A percentile compares a stretch with the other conserved stretches of the same genome.
phyloP scores from a whole-genome alignment of 2,797 vertebrate species.

The Kryptolebias ocellatus region DNA sequence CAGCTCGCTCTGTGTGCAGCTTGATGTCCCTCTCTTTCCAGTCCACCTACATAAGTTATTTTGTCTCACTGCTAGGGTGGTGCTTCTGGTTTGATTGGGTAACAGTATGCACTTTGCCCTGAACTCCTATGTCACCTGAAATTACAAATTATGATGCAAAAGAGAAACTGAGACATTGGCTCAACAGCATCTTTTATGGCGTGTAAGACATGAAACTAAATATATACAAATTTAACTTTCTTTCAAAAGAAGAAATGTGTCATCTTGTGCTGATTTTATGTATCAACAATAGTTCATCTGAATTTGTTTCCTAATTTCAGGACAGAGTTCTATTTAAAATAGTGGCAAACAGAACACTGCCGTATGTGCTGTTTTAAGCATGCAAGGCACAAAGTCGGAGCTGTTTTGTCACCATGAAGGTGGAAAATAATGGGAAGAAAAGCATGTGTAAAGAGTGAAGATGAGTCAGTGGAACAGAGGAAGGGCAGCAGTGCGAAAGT shows the following conservation, averaged over 20 bases:
- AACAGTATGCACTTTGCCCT: constrained; percentile 49
- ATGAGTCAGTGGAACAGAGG: constrained; percentile 37
- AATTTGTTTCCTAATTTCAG: constrained; percentile 12
- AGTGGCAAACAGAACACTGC: constrained; percentile 4
- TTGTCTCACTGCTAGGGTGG: constrained; percentile 45
- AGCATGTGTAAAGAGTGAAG: constrained; percentile 17
- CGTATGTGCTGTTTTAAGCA: constrained; percentile 17
- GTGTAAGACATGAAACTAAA: neutral
- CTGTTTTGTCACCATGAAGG: constrained; percentile 27
- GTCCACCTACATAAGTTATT: constrained; percentile 41
- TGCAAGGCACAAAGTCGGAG: constrained; percentile 5
- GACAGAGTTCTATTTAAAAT: constrained; percentile 15
- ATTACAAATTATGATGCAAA: constrained; percentile 43
- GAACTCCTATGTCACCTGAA: constrained; percentile 49
- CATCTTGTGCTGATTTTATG: constrained; percentile 10
- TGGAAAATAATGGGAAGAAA: constrained; percentile 16
- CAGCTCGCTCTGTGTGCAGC: constrained; percentile 27
- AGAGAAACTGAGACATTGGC: constrained; percentile 25
- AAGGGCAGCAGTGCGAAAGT: constrained; percentile 15
- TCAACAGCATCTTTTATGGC: constrained; percentile 3
- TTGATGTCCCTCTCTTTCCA: constrained; percentile 1
- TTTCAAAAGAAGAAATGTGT: constrained; percentile 10
- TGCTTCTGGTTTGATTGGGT: constrained; percentile 51
- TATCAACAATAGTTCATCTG: neutral
- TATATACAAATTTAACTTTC: constrained; percentile 15